phyloP scores from a whole-genome alignment of 2,888 invertebrate species.

The Portevinia maculata region DNA sequence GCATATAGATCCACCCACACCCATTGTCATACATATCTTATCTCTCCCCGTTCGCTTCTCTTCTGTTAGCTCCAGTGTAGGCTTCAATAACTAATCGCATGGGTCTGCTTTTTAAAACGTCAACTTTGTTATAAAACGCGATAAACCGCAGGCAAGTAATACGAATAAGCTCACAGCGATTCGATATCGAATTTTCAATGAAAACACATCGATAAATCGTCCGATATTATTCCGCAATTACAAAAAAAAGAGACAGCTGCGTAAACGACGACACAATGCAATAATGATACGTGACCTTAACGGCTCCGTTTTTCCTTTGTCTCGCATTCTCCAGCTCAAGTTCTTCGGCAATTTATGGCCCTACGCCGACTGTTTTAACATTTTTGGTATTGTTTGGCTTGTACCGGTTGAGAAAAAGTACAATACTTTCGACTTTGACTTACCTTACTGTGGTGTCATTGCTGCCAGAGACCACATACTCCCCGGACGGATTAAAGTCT shows the following conservation, averaged over 20 bases:
- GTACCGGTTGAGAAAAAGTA: slow-evolving; percentile 30
- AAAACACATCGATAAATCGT: slow-evolving; percentile 60
- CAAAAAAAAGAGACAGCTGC: slow-evolving; percentile 25
- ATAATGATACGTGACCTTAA: slow-evolving; percentile 68
- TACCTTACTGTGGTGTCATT: slow-evolving; percentile 89
- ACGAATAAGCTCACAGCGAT: slow-evolving; percentile 43
- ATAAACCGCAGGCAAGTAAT: slow-evolving; percentile 34
- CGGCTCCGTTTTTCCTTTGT: slow-evolving; percentile 59
- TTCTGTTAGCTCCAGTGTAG: not conserved
- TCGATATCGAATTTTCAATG: slow-evolving; percentile 68
- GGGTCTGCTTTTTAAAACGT: slow-evolving; percentile 16
- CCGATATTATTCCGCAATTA: slow-evolving; percentile 40
- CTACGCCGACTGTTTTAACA: slow-evolving; percentile 35
- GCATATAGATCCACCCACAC: slow-evolving; percentile 61
- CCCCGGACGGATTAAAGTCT: slow-evolving; percentile 98
- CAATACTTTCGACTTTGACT: no score
- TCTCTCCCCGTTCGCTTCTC: slow-evolving; percentile 15
- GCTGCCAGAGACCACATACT: slow-evolving; percentile 96
- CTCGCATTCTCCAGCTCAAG: slow-evolving; percentile 28
- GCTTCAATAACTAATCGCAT: slow-evolving; percentile 13
- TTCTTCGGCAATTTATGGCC: slow-evolving; percentile 58
- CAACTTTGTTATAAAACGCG: slow-evolving; percentile 42
- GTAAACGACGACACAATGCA: slow-evolving; percentile 43
- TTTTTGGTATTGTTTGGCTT: slow-evolving; percentile 49
- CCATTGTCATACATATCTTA: slow-evolving; percentile 34